phyloP scores from a whole-genome alignment of 2,888 invertebrate genomes.

The Scotopteryx bipunctaria region DNA sequence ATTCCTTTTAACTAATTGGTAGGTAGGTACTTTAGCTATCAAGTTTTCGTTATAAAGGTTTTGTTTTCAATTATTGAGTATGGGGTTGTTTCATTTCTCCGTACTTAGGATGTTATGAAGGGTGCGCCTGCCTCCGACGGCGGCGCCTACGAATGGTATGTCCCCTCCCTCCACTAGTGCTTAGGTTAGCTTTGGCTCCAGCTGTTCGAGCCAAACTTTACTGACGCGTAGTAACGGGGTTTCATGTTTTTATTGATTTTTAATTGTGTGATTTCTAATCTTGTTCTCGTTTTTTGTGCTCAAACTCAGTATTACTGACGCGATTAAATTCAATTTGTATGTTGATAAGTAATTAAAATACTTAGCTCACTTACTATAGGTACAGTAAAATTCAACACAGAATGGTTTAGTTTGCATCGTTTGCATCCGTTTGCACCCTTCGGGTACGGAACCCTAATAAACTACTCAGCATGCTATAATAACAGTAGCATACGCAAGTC shows the following conservation, averaged over 20 bases:
- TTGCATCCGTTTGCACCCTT: no score
- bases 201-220: slow-evolving; percentile 46
- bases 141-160: slow-evolving; percentile 30
- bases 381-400: no score
- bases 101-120: slow-evolving; percentile 35
- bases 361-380: no score
- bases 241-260: slow-evolving; percentile 44
- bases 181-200: slow-evolving; percentile 30
- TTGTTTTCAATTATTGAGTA: not conserved
- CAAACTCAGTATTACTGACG: no score
- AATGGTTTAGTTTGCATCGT: not conserved
- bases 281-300: slow-evolving; percentile 37
- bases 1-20: no score
- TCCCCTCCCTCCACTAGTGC: slow-evolving; percentile 15
- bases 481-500: no score
- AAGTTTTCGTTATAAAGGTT: slow-evolving; percentile 2
- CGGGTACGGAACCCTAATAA: no score
- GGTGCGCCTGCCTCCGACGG: slow-evolving; percentile 33
- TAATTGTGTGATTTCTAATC: no score
- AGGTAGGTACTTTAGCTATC: no score
- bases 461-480: no score
- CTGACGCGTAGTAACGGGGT: slow-evolving; percentile 40
- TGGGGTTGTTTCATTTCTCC: slow-evolving; percentile 20
- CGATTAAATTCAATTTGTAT: no score
- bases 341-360: no score